phyloP scores from a whole-genome alignment of 64 coral and sea anemone species.

The Stichodactyla mertensii region DNA sequence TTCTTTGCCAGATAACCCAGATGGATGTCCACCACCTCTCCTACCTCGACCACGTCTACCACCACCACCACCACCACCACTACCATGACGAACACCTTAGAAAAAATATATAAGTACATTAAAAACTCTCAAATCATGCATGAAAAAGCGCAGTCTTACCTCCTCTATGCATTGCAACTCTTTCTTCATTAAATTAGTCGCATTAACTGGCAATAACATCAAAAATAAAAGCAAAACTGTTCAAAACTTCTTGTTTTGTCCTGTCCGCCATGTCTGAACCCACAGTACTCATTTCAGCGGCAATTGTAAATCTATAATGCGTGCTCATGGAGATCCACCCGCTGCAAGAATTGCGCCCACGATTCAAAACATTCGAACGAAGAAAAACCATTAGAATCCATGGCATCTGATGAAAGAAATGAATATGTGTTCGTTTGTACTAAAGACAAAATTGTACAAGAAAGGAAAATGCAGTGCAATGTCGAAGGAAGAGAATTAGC shows the following conservation, averaged over 20 bases:
- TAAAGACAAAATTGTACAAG: slow-evolving; percentile 27
- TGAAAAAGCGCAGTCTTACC: neutral
- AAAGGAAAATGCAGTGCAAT: slow-evolving; percentile 30
- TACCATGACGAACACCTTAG: slow-evolving; percentile 4
- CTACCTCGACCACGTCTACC: slow-evolving; percentile 10
- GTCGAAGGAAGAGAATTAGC: slow-evolving; percentile 41
- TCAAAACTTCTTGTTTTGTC: neutral
- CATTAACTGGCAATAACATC: neutral
- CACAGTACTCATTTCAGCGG: neutral
- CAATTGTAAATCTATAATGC: neutral
- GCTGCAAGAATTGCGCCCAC: neutral
- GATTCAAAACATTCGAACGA: neutral
- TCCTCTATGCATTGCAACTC: neutral
- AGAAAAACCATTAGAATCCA: neutral
- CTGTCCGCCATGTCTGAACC: neutral
- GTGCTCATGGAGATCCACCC: neutral
- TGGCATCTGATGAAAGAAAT: neutral
- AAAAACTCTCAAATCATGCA: neutral
- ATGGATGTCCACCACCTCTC: slow-evolving; percentile 40
- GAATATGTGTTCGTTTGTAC: slow-evolving; percentile 20
- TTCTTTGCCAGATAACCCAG: slow-evolving; percentile 67
- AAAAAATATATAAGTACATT: neutral
- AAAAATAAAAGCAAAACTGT: neutral
- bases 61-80: neutral
- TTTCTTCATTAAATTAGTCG: neutral